Base-by-base conservation (phyloP, 2,888 invertebrate genomes). In the Lepidocyrtoides sp. region DNA sequence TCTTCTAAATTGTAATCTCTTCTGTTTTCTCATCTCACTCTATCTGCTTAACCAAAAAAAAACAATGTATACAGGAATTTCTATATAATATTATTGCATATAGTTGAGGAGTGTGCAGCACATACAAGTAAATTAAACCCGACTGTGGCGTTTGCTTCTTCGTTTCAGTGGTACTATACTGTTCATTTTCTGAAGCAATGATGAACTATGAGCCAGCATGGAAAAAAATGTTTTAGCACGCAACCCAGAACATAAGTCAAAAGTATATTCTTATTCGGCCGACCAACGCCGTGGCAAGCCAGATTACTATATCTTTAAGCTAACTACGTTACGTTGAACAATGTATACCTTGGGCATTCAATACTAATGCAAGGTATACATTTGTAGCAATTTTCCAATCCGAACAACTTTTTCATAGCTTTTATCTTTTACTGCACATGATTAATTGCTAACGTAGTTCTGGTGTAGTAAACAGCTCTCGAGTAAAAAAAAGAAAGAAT, bases 1-100 rank as follows among this genome's bases (percentile, higher is more conserved):
- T 77, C 90, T 84, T 66, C 85, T 69, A 79, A 90, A 85, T 90
- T 90, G 85, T 79, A 90, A 90, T 90, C 85, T 85, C 41, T 66
- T 84, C 69, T 82, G 57, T 54, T 48, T 63, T 60, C 63, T 32
- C 32, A 72, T 10, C 20, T 57, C 87, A 48, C 66, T 14, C 41
- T 3, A 36, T 48, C 3, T 75, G 0, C 75, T 36, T 36, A 7
- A 8, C n/a, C 69, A 66, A 66, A 29, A n/a, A n/a, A n/a, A n/a
- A 8, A 26, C 7, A 32, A 32, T 26, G n/a, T 14, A 66, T 20
- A n/a, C 14, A 32, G 5, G 32, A 7, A 41, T 0, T 29, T 32
- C 1, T 10, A 72, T 17, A 44, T 14, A 23, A 20, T 48, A 20
- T 3, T 54, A 20, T 10, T 29, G 41, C 44, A 48, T 12, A 48